Conservation (phyloP, 2,888 invertebrate genomes). For the Plagodis dolabraria region DNA sequence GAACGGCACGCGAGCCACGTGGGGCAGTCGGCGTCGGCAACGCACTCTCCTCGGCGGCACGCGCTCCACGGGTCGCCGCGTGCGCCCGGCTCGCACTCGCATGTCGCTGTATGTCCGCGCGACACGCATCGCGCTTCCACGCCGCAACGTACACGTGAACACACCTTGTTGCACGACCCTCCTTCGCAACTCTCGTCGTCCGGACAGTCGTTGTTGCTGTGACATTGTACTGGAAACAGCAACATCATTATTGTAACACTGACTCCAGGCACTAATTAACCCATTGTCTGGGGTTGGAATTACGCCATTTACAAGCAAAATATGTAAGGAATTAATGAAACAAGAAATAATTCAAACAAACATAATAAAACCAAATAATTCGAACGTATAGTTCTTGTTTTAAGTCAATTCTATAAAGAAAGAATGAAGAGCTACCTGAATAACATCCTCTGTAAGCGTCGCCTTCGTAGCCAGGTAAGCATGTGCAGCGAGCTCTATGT, state of each 20-base stretch:
- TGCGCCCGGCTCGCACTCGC: constrained; percentile 90
- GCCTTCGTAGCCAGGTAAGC: constrained; percentile 92
- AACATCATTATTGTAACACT: no score
- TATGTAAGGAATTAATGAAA: no score
- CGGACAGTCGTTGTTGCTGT: constrained; percentile 93
- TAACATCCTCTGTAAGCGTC: constrained; percentile 92
- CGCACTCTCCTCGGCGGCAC: constrained; percentile 92
- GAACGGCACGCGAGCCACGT: constrained; percentile 91
- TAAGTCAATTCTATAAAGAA: no score
- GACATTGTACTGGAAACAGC: constrained; percentile 89
- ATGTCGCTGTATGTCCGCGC: constrained; percentile 91
- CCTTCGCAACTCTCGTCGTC: constrained; percentile 92
- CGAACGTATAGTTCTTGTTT: not conserved
- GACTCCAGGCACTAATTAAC: no score
- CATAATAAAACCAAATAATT: not conserved
- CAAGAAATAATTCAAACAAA: no score
- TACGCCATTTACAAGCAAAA: no score
- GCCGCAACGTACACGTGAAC: constrained; percentile 92
- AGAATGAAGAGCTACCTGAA: constrained; percentile 79
- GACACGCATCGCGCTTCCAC: constrained; percentile 90
- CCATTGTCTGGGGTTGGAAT: no score
- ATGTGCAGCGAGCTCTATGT: constrained; percentile 93
- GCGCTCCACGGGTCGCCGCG: constrained; percentile 91
- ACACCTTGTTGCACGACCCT: constrained; percentile 92
- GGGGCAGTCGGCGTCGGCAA: constrained; percentile 90